These are phyloP conservation scores for Danaus melanippus DNA, from an alignment of 1,140 invertebrate genomes.

Conservation along the genomic window DNA sequence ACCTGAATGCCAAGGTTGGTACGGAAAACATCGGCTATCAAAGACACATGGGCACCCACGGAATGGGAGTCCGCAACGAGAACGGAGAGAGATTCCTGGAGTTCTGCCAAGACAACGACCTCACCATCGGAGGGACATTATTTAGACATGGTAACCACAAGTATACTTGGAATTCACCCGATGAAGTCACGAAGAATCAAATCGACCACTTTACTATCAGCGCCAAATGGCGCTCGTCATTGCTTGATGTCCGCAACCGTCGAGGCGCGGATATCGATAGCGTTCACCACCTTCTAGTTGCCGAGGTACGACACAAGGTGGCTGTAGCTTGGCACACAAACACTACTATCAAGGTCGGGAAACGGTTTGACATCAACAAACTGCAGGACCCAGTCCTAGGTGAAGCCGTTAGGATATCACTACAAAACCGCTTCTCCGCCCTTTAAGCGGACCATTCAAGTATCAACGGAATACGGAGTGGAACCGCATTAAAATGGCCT, in stretches of 20 bases:
- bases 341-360: too few species aligned
- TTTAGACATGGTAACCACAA: conserved; percentile 15
- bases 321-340: neutral
- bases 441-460: neutral
- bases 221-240: conserved; percentile 11
- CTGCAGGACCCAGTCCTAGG: neutral
- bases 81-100: conserved; percentile 19
- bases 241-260: conserved; percentile 18
- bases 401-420: neutral
- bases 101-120: conserved; percentile 17
- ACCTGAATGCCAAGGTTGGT: conserved; percentile 17
- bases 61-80: conserved; percentile 14
- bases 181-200: neutral
- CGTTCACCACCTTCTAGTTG: conserved; percentile 14
- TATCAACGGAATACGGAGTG: conserved; percentile 2
- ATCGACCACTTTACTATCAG: too few species aligned
- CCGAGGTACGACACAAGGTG: conserved; percentile 13
- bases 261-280: conserved; percentile 20
- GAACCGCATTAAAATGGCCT: conserved; percentile 14
- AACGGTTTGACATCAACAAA: neutral
- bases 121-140: conserved; percentile 21
- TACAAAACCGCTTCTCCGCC: conserved; percentile 6
- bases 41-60: conserved; percentile 15
- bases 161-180: conserved; percentile 13
- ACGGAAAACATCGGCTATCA: conserved; percentile 9